Percentiles rank a stretch among this genome's conserved stretches.
Evolutionary conservation across 2,113 vertebrate genomes (phyloP).

Genomic region (Rhabdomys dilectus): DNA sequence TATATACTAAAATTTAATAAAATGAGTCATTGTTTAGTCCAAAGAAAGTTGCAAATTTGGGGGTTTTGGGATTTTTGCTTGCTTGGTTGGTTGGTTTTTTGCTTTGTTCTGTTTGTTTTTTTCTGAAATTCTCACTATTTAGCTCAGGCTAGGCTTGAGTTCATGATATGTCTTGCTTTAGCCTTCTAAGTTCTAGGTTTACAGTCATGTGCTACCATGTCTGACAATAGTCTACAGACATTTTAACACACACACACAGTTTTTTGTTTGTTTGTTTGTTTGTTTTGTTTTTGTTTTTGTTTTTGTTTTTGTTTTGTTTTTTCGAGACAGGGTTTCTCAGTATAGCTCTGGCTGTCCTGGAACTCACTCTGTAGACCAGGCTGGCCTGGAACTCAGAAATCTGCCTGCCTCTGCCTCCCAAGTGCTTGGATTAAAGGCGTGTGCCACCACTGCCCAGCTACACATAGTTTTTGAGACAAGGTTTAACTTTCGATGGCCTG

Average conservation of each 20-base stretch:
- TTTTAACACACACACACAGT: neutral
- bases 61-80: neutral
- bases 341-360: too few species aligned
- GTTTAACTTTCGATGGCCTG: neutral
- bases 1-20: constrained; percentile 6
- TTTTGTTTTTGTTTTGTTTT: too few species aligned
- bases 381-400: too few species aligned
- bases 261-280: too few species aligned
- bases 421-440: too few species aligned
- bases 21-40: neutral
- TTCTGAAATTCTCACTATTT: neutral
- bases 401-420: too few species aligned
- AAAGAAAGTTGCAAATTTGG: neutral
- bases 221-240: neutral
- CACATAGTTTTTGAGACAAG: neutral
- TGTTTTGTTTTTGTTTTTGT: too few species aligned
- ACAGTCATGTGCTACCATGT: neutral
- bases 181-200: neutral
- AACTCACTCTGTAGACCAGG: too few species aligned
- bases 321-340: too few species aligned
- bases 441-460: too few species aligned
- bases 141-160: neutral
- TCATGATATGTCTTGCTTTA: neutral
- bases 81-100: neutral
- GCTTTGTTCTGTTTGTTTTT: neutral